These are phyloP conservation scores for Saimiri boliviensis DNA, from an alignment of 2,113 vertebrate species.

Conservation along the genomic window DNA sequence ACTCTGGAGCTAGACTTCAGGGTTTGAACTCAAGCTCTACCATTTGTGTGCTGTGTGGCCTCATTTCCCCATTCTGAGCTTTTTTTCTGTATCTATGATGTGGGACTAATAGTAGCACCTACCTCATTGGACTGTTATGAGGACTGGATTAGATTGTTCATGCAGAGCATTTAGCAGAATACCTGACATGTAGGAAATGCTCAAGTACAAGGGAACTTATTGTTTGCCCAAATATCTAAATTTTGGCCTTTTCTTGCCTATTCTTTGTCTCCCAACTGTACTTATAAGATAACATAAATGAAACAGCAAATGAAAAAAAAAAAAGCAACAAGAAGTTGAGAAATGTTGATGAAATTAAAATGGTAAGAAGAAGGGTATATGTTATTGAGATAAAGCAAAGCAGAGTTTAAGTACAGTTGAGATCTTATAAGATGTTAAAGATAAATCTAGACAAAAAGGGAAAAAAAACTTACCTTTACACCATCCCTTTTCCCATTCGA, in stretches of 20 bases:
- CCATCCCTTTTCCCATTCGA: neutral
- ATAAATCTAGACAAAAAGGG: neutral
- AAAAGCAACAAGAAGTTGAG: neutral
- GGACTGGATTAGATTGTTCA: neutral
- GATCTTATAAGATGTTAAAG: neutral
- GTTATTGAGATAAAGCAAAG: neutral
- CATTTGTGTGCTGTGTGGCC: neutral
- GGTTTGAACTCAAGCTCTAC: neutral
- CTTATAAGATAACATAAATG: neutral
- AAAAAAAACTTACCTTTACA: neutral
- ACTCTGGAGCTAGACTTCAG: neutral
- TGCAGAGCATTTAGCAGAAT: neutral
- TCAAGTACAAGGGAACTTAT: neutral
- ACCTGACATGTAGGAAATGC: neutral
- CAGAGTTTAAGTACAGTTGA: neutral
- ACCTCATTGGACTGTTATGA: neutral
- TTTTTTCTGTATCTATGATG: neutral
- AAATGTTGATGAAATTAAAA: neutral
- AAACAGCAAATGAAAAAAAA: neutral
- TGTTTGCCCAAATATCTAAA: neutral
- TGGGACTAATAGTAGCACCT: neutral
- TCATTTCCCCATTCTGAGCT: neutral
- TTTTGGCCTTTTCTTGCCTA: slow-evolving; percentile 17
- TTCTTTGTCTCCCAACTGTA: neutral
- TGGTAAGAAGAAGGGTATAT: neutral